Evolutionary conservation across 2,113 vertebrate species (phyloP), one percentile per base, ranked within the genome.

Genomic region (Malurus melanocephalus): DNA sequence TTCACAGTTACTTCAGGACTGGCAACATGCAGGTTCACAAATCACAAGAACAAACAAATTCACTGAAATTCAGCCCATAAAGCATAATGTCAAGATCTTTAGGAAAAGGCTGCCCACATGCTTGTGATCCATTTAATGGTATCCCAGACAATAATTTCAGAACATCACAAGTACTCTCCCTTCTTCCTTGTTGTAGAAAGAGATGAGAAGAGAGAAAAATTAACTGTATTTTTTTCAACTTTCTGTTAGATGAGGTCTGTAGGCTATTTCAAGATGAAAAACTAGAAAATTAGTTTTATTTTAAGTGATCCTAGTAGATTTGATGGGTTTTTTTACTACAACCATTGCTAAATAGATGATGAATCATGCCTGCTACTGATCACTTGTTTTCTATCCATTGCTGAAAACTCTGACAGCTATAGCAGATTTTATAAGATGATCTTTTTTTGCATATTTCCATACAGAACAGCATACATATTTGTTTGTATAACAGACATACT

Each of bases 321-420:
- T 22, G 10, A 11, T 38, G 21, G 10, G 11, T 14, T 48, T 60
- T 59, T 48, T 73, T 23, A 56, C 17, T 76, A 59, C 45, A 46
- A 92, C 52, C 80, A 81, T 48, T 89, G 75, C 49, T 93, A 66
- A 94, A 86, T 3, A 84, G 59, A 94, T 49, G 75, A 93, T 55
- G 82, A 83, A 51, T 87, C 72, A 86, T 38, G 60, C 28, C 49
- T 77, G 74, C 76, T 87, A 85, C 27, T 79, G 91, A 92, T 88
- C 51, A 69, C 53, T 94, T 89, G 60, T 75, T 93, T 95, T 92
- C 45, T 76, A 85, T 91, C 52, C 42, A 55, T 43, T 95, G 71
- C 85, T 67, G 55, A 85, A 95, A 95, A 75, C 43, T 55, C 67
- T 90, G 94, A 88, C 73, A 94, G 83, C 69, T 82, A 60, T 8